A percentile compares a stretch with the other conserved stretches of the same genome.
These are phyloP conservation scores for Marronus borbonicus DNA, from an alignment of 2,888 invertebrate species.

Conservation along the genomic window DNA sequence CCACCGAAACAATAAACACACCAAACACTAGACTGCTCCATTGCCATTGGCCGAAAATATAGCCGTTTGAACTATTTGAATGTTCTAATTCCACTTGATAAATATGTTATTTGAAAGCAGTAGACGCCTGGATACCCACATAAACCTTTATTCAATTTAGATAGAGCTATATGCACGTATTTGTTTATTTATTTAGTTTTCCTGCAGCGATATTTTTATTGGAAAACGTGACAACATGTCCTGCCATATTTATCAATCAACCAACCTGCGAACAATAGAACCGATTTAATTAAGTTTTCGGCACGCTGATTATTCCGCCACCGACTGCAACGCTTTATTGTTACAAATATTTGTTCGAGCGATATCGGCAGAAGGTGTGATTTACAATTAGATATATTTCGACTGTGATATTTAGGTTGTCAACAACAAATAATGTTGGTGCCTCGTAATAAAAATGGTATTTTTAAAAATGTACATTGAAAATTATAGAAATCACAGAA, in stretches of 20 bases:
- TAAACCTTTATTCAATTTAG: too few species aligned
- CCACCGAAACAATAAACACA: too few species aligned
- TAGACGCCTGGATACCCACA: background rate
- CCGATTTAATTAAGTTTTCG: constrained; percentile 18
- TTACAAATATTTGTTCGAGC: background rate
- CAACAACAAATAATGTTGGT: too few species aligned
- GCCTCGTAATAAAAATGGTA: too few species aligned
- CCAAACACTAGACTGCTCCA: too few species aligned
- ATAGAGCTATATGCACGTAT: background rate
- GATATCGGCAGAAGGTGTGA: background rate
- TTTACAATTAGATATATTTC: background rate
- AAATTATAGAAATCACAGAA: too few species aligned
- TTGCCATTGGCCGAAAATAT: too few species aligned
- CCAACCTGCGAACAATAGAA: background rate
- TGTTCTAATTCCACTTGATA: background rate
- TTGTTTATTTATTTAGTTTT: constrained; percentile 17
- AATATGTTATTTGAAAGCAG: background rate
- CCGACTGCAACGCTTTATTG: background rate
- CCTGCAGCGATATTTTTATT: constrained; percentile 6
- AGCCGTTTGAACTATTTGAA: too few species aligned
- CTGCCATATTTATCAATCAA: constrained; percentile 1
- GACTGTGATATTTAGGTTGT: too few species aligned
- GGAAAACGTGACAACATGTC: background rate
- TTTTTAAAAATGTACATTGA: too few species aligned
- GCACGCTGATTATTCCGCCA: background rate